phyloP scores from a whole-genome alignment of 1,140 invertebrate genomes.

The Aphis gossypii region DNA sequence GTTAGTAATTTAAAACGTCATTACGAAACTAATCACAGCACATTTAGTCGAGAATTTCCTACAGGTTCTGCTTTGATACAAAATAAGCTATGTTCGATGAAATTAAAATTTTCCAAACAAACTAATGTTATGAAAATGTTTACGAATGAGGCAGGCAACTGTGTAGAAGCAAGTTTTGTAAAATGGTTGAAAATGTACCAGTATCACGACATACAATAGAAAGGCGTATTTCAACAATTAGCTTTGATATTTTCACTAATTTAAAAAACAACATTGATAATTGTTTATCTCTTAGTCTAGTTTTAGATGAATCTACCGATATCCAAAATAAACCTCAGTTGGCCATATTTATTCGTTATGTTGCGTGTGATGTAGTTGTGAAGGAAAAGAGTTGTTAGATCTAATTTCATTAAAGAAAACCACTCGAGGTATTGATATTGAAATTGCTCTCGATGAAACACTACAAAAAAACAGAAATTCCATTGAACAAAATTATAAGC shows the following conservation, averaged over 20 bases:
- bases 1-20: not conserved
- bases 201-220: not conserved
- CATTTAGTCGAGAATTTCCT: conserved; percentile 21
- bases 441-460: not conserved
- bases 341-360: conserved; percentile 19
- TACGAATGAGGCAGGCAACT: conserved; percentile 10
- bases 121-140: conserved; percentile 17
- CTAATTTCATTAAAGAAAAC: not conserved
- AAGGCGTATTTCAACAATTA: conserved; percentile 35
- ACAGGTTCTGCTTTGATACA: not conserved
- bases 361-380: conserved; percentile 24
- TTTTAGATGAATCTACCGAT: conserved; percentile 32
- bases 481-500: not conserved
- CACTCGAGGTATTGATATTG: conserved; percentile 18
- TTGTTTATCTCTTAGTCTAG: conserved; percentile 40
- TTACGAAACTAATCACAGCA: conserved; percentile 7
- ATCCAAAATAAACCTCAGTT: conserved; percentile 6
- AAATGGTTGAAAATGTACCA: conserved; percentile 34
- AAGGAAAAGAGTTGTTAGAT: conserved; percentile 33
- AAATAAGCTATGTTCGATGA: conserved; percentile 19
- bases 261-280: conserved; percentile 33
- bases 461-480: not conserved
- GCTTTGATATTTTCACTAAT: conserved; percentile 28
- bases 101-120: conserved; percentile 31
- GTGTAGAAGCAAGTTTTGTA: conserved; percentile 43